Percentiles rank a stretch among this genome's conserved stretches.
phyloP scores from a whole-genome alignment of 2,888 invertebrate genomes.

The Neoscelio sp. region DNA sequence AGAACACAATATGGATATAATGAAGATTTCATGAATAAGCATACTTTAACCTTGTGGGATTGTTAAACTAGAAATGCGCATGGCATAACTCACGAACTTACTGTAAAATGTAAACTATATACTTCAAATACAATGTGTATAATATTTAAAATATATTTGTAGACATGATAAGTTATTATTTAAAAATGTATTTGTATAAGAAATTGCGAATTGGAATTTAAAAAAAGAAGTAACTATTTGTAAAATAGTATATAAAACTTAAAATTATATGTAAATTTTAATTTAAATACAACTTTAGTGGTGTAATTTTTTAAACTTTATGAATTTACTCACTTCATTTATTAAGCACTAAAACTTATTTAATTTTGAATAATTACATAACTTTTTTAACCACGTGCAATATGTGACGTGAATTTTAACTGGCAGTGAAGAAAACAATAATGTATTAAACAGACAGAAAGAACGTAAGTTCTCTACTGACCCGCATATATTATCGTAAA shows the following conservation, averaged over 20 bases:
- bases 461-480: slow-evolving; percentile 61
- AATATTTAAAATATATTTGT: too few relatives aligned
- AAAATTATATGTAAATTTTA: too few relatives aligned
- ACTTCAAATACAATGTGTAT: too few relatives aligned
- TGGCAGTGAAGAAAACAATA: slow-evolving; percentile 28
- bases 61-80: slow-evolving; percentile 35
- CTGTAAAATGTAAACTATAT: too few relatives aligned
- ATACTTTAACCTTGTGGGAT: slow-evolving; percentile 38
- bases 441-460: slow-evolving; percentile 51
- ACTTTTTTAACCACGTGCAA: background rate
- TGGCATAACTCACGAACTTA: slow-evolving; percentile 13
- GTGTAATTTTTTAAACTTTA: background rate
- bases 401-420: slow-evolving; percentile 16
- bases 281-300: too few relatives aligned
- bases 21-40: slow-evolving; percentile 34
- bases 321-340: slow-evolving; percentile 46
- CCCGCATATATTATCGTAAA: slow-evolving; percentile 60
- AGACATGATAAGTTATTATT: too few relatives aligned
- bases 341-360: background rate
- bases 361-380: slow-evolving; percentile 19
- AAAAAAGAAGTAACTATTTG: too few relatives aligned
- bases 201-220: too few relatives aligned
- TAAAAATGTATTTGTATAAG: too few relatives aligned
- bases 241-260: background rate
- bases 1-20: slow-evolving; percentile 24